Base-by-base conservation (phyloP, 2,797 vertebrate species). In the Eulemur coronatus region DNA sequence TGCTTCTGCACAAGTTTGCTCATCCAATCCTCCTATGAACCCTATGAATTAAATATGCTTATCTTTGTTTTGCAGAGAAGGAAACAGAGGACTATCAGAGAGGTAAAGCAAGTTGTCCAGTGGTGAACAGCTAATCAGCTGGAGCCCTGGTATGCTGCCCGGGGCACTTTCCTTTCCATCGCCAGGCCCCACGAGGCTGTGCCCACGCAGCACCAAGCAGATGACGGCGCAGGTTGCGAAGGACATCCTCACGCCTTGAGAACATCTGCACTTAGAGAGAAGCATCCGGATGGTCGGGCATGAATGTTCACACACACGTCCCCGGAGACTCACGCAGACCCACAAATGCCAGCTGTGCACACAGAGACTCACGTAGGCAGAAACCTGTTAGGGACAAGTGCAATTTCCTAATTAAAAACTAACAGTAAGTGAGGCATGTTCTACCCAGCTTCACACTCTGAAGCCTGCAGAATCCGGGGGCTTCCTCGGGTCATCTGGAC, bases 241-340 rank as follows among this genome's bases (percentile, higher is more conserved):
- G n/a, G 30, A 7, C 11, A 12, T 41, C 3, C 38, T 87, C 5
- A 26, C 5, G 7, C 17, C 70, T 41, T 7, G 33, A 30, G 30
- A 4, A 28, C 11, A 12, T 50, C 24, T 7, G n/a, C 15, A n/a
- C 24, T 35, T 10, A 46, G 52, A 86, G 43, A 15, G 28, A 35
- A n/a, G 5, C 10, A 10, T 70, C 9, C 22, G 4, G 57, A 33
- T 6, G 6, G 55, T 7, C 0, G 0, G 13, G 50, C 30, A 10
- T 35, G 22, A 70, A 38, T 0, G 2, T 33, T 17, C 48, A 73
- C 50, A n/a, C 28, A 22, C 18, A 12, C 0, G 20, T 79, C n/a
- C 76, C 30, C 24, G 7, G 55, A 63, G 72, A 81, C 67, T 30
- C 57, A 0, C 0, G 1, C 48, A 79, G 22, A 18, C 70, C 41